phyloP scores from a whole-genome alignment of 2,797 vertebrate species.

The Erithacus rubecula region DNA sequence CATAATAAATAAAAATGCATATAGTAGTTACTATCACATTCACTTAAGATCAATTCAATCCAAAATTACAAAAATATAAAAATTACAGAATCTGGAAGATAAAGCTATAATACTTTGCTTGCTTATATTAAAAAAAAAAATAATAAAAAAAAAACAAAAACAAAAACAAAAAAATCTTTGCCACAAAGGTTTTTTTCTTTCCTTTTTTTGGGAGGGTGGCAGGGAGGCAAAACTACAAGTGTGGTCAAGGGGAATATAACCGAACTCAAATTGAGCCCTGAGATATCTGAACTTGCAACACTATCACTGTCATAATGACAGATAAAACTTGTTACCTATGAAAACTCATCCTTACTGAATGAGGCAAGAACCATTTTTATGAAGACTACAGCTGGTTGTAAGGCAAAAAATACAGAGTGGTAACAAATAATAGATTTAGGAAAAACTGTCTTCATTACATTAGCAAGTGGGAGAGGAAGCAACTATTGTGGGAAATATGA shows the following conservation, averaged over 20 bases:
- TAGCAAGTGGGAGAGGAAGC: background rate
- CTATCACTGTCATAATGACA: background rate
- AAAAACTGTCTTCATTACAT: background rate
- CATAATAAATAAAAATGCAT: background rate
- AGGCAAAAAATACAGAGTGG: background rate
- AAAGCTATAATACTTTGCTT: background rate
- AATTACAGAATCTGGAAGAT: background rate
- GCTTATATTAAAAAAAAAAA: background rate
- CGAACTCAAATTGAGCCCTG: background rate
- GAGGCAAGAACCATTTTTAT: background rate
- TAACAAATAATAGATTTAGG: background rate
- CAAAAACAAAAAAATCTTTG: background rate
- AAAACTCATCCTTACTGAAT: background rate
- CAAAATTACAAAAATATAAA: background rate
- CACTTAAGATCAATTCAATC: background rate
- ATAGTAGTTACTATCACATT: background rate
- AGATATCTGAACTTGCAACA: background rate
- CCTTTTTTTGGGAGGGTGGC: accelerated
- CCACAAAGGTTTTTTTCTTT: background rate
- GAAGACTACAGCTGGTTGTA: background rate
- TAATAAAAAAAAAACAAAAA: background rate
- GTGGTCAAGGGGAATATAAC: background rate
- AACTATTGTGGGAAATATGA: background rate
- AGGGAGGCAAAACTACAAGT: background rate
- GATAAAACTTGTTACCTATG: background rate